phyloP scores from a whole-genome alignment of 2,797 vertebrate genomes.

The Gambelia wislizenii region DNA sequence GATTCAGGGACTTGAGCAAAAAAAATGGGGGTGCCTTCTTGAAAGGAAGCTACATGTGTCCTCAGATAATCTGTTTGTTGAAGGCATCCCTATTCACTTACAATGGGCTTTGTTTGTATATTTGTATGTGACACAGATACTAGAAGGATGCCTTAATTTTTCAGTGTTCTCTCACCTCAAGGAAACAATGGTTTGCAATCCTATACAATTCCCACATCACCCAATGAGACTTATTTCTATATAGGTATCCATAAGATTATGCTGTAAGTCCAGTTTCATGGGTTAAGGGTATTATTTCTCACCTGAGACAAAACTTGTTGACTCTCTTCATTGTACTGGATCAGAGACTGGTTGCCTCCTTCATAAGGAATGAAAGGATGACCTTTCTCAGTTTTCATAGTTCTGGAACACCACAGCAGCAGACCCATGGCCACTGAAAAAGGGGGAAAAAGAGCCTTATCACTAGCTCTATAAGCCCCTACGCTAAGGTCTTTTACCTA shows the following conservation, averaged over 20 bases:
- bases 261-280: not conserved
- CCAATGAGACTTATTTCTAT: not conserved
- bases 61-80: not conserved
- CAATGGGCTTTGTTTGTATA: not conserved
- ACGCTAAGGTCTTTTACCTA: not conserved
- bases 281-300: not conserved
- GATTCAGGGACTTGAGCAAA: not conserved
- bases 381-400: not conserved
- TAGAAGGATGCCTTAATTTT: not conserved
- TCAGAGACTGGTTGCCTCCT: slow-evolving; percentile 83
- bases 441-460: not conserved
- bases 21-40: not conserved
- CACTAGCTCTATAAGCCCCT: not conserved
- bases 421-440: slow-evolving; percentile 38
- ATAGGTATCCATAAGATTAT: not conserved
- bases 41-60: not conserved
- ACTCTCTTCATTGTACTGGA: slow-evolving; percentile 85
- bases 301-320: slow-evolving; percentile 70
- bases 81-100: not conserved
- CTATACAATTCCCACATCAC: not conserved
- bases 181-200: not conserved
- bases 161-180: not conserved
- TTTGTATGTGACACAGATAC: not conserved
- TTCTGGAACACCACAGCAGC: slow-evolving; percentile 21
- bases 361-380: not conserved